Percentiles rank a stretch among this genome's conserved stretches.
Conservation (phyloP, 1,140 invertebrate genomes). For the Campoletis sonorensis region DNA sequence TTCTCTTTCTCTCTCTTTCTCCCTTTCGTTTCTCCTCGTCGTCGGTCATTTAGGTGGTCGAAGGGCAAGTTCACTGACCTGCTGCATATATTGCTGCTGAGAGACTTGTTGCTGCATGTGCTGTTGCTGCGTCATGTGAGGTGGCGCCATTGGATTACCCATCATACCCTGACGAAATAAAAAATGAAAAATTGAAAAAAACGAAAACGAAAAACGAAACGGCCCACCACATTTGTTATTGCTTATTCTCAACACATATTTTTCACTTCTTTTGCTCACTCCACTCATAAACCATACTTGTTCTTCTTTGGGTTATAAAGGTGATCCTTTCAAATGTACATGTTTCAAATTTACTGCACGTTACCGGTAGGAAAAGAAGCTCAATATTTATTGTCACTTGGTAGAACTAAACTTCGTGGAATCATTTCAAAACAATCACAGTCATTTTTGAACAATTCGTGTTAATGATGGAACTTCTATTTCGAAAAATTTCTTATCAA, state of each 20-base stretch:
- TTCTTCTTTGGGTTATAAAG: too few relatives aligned
- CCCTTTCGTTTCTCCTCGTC: constrained; percentile 21
- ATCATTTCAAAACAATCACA: too few relatives aligned
- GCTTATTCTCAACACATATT: not conserved
- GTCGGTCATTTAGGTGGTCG: constrained; percentile 13
- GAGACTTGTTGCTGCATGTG: constrained; percentile 76
- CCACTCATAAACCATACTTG: too few relatives aligned
- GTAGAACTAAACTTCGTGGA: too few relatives aligned
- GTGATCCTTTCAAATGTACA: too few relatives aligned
- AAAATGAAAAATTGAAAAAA: not conserved
- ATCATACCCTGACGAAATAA: constrained; percentile 69
- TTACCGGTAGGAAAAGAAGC: not conserved
- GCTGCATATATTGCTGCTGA: constrained; percentile 75
- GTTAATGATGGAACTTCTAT: too few relatives aligned
- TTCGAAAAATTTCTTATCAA: not conserved
- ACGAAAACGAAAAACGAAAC: too few relatives aligned
- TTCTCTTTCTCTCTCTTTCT: constrained; percentile 9
- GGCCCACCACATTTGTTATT: constrained; percentile 42
- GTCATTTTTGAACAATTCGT: too few relatives aligned
- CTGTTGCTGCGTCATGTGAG: constrained; percentile 74
- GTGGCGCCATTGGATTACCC: constrained; percentile 70
- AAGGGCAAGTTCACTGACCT: constrained; percentile 65
- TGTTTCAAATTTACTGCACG: not conserved
- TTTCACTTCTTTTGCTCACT: too few relatives aligned
- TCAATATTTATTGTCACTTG: too few relatives aligned